Evolutionary conservation across 2,797 vertebrate genomes (phyloP), one percentile per base, ranked within the genome.

Genomic region (Cynopterus sphinx): DNA sequence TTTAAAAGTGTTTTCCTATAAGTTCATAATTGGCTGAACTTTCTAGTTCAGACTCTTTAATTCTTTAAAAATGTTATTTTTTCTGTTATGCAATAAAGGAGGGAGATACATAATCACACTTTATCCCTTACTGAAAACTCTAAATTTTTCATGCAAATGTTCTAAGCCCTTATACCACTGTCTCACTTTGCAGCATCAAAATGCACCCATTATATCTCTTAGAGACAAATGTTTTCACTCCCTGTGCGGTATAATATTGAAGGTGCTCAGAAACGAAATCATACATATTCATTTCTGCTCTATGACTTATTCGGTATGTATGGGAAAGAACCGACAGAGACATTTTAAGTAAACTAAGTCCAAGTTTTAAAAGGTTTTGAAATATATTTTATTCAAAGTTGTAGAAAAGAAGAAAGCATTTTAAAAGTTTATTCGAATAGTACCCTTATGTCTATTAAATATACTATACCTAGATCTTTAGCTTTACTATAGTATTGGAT

Each of bases 401-500:
- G 13, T 43, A 73, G 55, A 67, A 65, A 95, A 85, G 19, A 57
- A 12, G 11, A 75, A 91, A 96, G 13, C 24, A 82, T 31, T 79
- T 61, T 81, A 31, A 22, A 91, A 28, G 5, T 75, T 36, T 89
- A 89, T 91, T 71, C 95, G 39, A 78, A 87, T 43, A 70, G 33
- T 73, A 65, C 13, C 83, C 51, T 61, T 86, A 51, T 53, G 51
- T 49, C 13, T 59, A 81, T 89, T 78, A 82, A 75, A 63, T 49
- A 63, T 26, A 19, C 12, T 90, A 36, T 87, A 84, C 11, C 19
- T 7, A 78, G 59, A 26, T 43, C 1, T 89, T 97, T 51, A 88
- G 96, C 26, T 97, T 96, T 98, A 97, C 91, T 95, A 63, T 96
- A 13, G 55, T 94, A 93, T 96, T 98, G 97, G 39, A 81, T 97